Base-by-base conservation (phyloP, 2,888 invertebrate genomes). In the Caprella mutica region DNA sequence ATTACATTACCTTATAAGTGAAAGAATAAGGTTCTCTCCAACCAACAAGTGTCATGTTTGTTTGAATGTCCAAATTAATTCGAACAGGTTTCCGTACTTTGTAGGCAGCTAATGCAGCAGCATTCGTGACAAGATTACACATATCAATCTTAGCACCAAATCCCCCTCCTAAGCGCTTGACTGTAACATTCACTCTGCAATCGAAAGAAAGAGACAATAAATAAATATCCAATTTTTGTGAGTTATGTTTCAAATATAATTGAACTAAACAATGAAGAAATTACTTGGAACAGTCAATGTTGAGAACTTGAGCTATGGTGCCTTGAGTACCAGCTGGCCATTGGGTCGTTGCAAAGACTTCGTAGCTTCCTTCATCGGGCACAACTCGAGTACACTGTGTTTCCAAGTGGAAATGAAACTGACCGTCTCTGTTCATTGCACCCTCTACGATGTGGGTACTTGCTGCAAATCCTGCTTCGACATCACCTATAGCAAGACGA, bases 361-460 rank as follows among this genome's bases (percentile, higher is more conserved):
- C 57, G 17, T 52, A 71, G 0, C 83, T 83, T 65, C 84, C 83
- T 70, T 87, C 86, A 23, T 76, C 77, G 0, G 84, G 86, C 17
- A 79, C 71, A 17, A 77, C 80, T 0, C 84, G 76, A 57, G 81
- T 80, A 0, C 78, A 77, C 40, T 84, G 84, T 0, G 83, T 79
- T 68, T 87, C 87, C 83, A 87, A 82, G 9, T 80, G 79, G 67
- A 79, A 85, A 69, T 86, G 86, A 69, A 82, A 84, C 69, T 87
- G 86, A 5, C 77, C 70, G 5, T 56, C 56, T 9, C 58, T 46
- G 26, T 21, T 26, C 48, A 61, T 56, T 17, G 52, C 42, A 1
- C 62, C 62, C 30, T 48, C 46, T 4, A 62, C 40, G 43, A 62
- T 43, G n/a, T 40, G 30, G 14, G 56, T 53, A 30, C 58, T 55